These are phyloP conservation scores for Drosophila mimica DNA, from an alignment of 2,888 invertebrate genomes.

Conservation along the genomic window DNA sequence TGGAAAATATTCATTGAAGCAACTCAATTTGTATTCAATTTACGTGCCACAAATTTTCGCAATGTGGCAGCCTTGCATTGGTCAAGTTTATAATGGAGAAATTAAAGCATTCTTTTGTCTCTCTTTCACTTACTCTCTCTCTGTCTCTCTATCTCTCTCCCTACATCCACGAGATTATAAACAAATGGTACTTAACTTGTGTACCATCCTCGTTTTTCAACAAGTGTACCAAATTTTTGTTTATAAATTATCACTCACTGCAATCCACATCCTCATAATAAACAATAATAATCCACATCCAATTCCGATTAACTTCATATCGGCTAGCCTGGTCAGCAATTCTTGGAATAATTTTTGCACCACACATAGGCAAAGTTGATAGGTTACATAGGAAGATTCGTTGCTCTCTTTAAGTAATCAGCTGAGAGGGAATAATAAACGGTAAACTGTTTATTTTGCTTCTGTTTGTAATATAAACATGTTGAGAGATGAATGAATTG, in stretches of 20 bases:
- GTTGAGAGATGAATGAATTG: background rate
- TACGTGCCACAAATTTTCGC: conserved; percentile 2
- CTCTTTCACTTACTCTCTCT: background rate
- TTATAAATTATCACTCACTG: background rate
- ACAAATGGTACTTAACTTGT: background rate
- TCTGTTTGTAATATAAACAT: background rate
- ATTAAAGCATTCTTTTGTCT: conserved; percentile 30
- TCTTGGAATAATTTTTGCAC: background rate
- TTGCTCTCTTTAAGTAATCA: conserved; percentile 6
- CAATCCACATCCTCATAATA: background rate
- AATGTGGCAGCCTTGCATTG: conserved; percentile 46
- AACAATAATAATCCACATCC: background rate
- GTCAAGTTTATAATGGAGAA: conserved; percentile 26
- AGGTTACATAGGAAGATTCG: background rate
- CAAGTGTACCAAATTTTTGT: background rate
- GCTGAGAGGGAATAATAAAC: conserved; percentile 27
- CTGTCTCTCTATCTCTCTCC: conserved; percentile 8
- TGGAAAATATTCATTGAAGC: background rate
- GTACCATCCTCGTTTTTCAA: background rate
- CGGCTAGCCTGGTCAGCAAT: background rate
- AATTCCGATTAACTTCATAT: background rate
- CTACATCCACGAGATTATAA: background rate
- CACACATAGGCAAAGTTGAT: background rate
- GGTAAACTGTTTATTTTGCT: conserved; percentile 3
- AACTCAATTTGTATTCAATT: conserved; percentile 6